Base-by-base conservation (phyloP, 2,797 vertebrate species). In the Astyanax mexicanus region DNA sequence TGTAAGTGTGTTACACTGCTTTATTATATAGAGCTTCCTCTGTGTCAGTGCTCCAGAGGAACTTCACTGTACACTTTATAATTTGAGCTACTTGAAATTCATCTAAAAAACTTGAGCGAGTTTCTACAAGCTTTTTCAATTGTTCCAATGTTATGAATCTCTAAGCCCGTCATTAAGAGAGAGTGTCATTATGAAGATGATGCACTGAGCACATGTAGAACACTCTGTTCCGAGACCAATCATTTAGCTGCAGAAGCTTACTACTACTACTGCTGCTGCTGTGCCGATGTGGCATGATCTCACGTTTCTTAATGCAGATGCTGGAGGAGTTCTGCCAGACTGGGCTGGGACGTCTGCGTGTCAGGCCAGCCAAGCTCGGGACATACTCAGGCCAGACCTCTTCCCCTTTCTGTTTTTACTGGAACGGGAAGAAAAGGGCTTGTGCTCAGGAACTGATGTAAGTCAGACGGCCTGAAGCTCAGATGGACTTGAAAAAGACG, bases 341-440 rank as follows among this genome's bases (percentile, higher is more conserved):
- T n/a, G 25, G 9, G 21, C n/a, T 77, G 60, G 27, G 25, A 69
- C 11, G 19, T 29, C 51, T 2, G 60, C n/a, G 21, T 0, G 5
- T 15, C 19, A 25, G 45, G 17, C n/a, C 38, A 45, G 37, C 55
- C 45, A 71, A 58, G 54, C 12, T 44, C 15, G n/a, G 37, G 67
- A 52, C 54, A 52, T 74, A 66, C 42, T 35, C 40, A 68, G 27
- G 23, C 44, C 71, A 17, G 70, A 29, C 58, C 23, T 68, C 61
- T 74, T 79, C 67, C 32, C 21, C 47, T 60, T 52, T 62, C 27
- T 72, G 74, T 74, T 81, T 79, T 77, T 13, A 38, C 66, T 84
- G 79, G 74, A 78, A 11, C 23, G 29, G 12, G 51, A 69, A 72
- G 58, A 74, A 64, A 81, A 77, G 47, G 47, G 23, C 13, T 42